Percentiles rank a stretch among this genome's conserved stretches.
Evolutionary conservation across 2,888 invertebrate genomes (phyloP).

Genomic region (Aphodius sticticus): DNA sequence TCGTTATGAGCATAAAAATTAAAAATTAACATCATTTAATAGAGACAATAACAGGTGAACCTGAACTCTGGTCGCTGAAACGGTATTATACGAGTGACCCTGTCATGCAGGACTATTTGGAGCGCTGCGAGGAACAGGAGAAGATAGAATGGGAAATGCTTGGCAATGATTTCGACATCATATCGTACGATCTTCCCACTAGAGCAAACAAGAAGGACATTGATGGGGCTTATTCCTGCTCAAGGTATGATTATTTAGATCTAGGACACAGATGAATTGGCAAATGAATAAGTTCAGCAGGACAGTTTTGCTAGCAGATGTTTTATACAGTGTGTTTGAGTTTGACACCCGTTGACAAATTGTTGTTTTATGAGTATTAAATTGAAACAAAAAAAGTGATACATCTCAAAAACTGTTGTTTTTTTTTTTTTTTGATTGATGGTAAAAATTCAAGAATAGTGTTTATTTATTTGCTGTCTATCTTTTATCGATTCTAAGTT

Average conservation of each 20-base stretch:
- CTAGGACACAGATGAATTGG: neutral
- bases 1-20: too few relatives aligned
- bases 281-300: neutral
- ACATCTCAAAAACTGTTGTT: too few relatives aligned
- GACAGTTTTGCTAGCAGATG: too few relatives aligned
- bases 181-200: slow-evolving; percentile 71
- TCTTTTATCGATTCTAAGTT: too few relatives aligned
- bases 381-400: too few relatives aligned
- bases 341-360: too few relatives aligned
- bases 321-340: too few relatives aligned
- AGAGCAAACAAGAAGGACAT: slow-evolving; percentile 58
- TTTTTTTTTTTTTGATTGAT: too few relatives aligned
- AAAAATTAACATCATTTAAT: slow-evolving; percentile 17
- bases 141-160: slow-evolving; percentile 65
- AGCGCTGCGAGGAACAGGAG: slow-evolving; percentile 65
- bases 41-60: slow-evolving; percentile 37
- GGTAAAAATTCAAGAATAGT: too few relatives aligned
- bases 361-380: too few relatives aligned
- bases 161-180: slow-evolving; percentile 68
- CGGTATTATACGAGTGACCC: slow-evolving; percentile 42
- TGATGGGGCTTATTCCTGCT: slow-evolving; percentile 58
- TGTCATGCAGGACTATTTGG: slow-evolving; percentile 56
- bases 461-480: too few relatives aligned
- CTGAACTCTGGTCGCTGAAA: slow-evolving; percentile 10
- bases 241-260: slow-evolving; percentile 33